Evolutionary conservation across 2,113 vertebrate species (phyloP), one percentile per base, ranked within the genome.

Genomic region (Anhinga anhinga): DNA sequence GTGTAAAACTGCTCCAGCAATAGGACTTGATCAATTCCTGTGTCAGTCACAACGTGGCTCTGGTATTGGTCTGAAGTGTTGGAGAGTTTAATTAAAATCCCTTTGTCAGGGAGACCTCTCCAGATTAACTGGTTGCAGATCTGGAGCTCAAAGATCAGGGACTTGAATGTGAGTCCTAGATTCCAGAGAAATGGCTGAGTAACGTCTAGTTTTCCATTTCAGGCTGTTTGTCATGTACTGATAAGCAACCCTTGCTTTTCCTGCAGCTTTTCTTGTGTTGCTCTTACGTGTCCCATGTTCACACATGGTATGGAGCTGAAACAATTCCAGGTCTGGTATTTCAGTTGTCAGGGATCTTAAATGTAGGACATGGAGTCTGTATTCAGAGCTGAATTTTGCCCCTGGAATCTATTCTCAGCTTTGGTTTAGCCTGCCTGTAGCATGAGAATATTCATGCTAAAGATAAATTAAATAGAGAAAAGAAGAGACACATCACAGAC

Each of bases 11-110:
- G 34, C 82, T 72, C 30, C 62, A 89, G 66, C 36, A 87, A 44
- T 21, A 72, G 53, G 45, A 27, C 10, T 79, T 16, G 47, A 20
- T 67, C 25, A 38, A 22, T 86, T 90, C 66, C 30, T 67, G 3
- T 47, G 69, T 89, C 26, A 20, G 1, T 86, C 38, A 16, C 32
- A 42, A 0, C 1, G 3, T 55, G 55, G 27, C n/a, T 77, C 50
- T 89, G 63, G 42, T 82, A 45, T 89, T 89, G 2, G 0, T 53
- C 50, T 78, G 72, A 78, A 66, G 38, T 44, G 42, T 26, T 90
- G 70, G 22, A 63, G 42, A 81, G 30, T 36, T 84, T 85, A 44
- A 69, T 92, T 94, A 79, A 93, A 85, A 87, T 86, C 63, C 20
- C 14, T 59, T 55, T 34, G 63, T 73, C 42, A 40, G 59, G n/a